These are phyloP conservation scores for Psittacara wagleri DNA, from an alignment of 2,113 vertebrate species.

Conservation along the genomic window DNA sequence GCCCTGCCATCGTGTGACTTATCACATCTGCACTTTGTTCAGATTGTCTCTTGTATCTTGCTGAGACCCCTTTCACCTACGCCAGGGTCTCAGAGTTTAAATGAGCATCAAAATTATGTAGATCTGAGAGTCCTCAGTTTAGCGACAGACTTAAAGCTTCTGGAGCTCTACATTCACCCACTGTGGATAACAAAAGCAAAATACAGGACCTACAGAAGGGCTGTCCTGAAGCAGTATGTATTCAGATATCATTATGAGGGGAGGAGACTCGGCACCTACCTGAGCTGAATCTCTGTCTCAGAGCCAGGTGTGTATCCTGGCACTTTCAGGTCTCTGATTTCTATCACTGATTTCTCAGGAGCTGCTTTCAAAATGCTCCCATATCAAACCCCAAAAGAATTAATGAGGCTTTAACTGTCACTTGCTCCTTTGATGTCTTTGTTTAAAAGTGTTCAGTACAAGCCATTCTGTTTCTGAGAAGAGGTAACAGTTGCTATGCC, in stretches of 20 bases:
- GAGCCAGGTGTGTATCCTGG: neutral
- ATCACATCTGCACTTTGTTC: neutral
- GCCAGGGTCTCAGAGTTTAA: neutral
- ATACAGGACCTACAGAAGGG: neutral
- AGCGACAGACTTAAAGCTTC: neutral
- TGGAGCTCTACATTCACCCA: neutral
- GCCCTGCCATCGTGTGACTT: neutral
- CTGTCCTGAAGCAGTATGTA: neutral
- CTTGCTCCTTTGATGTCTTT: neutral
- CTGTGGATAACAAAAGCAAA: neutral
- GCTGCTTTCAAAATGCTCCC: neutral
- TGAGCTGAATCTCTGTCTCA: neutral
- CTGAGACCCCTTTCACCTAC: neutral
- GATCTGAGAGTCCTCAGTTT: neutral
- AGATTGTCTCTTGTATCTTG: neutral
- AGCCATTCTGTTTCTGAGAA: neutral
- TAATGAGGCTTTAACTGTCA: neutral
- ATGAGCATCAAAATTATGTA: neutral
- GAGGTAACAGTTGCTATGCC: neutral
- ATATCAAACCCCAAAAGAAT: neutral
- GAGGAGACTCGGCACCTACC: neutral
- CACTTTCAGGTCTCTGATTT: neutral
- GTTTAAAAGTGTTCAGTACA: neutral
- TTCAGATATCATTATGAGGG: neutral
- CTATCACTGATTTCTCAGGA: neutral